These are phyloP conservation scores for Auanema freiburgensis DNA, from an alignment of 2,888 invertebrate species.

Conservation along the genomic window DNA sequence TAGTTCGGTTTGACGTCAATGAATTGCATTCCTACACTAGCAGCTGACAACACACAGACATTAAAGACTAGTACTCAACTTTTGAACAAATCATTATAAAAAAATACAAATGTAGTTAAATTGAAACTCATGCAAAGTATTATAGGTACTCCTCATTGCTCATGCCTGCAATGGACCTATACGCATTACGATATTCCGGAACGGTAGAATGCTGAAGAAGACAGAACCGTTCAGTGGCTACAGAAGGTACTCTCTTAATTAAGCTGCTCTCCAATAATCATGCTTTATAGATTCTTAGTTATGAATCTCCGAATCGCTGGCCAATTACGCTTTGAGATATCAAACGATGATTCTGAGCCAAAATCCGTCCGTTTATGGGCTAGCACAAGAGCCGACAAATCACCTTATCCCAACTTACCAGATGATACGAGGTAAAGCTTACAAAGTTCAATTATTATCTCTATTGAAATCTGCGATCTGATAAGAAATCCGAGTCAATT, in stretches of 20 bases:
- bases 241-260: slow-evolving; percentile 23
- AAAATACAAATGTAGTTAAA: too few relatives aligned
- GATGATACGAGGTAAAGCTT: slow-evolving; percentile 48
- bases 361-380: slow-evolving; percentile 45
- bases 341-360: slow-evolving; percentile 46
- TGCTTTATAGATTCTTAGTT: slow-evolving; percentile 41
- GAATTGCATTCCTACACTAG: slow-evolving; percentile 14
- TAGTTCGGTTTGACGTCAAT: slow-evolving; percentile 14
- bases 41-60: slow-evolving; percentile 19
- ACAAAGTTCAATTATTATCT: not conserved
- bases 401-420: slow-evolving; percentile 53
- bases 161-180: slow-evolving; percentile 52
- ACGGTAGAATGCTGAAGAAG: slow-evolving; percentile 41
- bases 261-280: not conserved
- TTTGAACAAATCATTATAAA: too few relatives aligned
- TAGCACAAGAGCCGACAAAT: slow-evolving; percentile 35
- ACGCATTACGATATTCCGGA: slow-evolving; percentile 43
- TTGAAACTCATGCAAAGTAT: not conserved
- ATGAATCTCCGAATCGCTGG: slow-evolving; percentile 37
- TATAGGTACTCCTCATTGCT: slow-evolving; percentile 48
- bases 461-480: too few relatives aligned
- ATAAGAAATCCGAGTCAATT: too few relatives aligned
- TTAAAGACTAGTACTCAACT: too few relatives aligned
- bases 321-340: slow-evolving; percentile 45
- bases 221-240: slow-evolving; percentile 51